Percentiles rank a stretch among this genome's conserved stretches.
These are phyloP conservation scores for Paracyclopina nana DNA, from an alignment of 1,140 invertebrate genomes.

Conservation along the genomic window DNA sequence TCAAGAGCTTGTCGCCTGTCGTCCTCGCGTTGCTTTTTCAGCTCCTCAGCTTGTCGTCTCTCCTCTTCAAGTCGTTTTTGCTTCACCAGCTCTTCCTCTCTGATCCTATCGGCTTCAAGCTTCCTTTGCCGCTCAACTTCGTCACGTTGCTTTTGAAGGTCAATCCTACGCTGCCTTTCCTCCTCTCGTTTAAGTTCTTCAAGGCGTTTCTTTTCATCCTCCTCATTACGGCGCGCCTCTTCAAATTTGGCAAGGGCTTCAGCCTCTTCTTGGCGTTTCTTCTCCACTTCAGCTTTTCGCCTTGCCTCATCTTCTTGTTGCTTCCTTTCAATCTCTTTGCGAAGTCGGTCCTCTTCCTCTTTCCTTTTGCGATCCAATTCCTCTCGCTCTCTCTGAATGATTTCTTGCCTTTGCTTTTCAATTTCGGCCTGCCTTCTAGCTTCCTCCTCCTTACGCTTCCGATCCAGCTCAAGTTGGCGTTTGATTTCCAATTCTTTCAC, in stretches of 20 bases:
- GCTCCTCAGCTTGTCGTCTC: not conserved
- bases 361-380: conserved; percentile 1
- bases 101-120: not conserved
- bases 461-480: no score
- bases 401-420: not conserved
- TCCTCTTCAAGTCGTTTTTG: not conserved
- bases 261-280: not conserved
- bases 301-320: not conserved
- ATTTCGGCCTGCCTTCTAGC: not conserved
- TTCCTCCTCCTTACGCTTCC: no score
- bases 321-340: conserved; percentile 11
- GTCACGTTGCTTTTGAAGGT: not conserved
- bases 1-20: not conserved
- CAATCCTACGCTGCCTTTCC: not conserved
- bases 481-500: no score
- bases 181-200: not conserved
- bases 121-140: not conserved
- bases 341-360: not conserved
- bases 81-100: not conserved
- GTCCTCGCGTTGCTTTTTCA: not conserved
- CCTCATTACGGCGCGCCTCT: not conserved
- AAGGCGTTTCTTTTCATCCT: not conserved
- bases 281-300: not conserved
- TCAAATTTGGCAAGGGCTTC: not conserved
- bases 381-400: not conserved